phyloP scores from a whole-genome alignment of 1,140 invertebrate species.

The Rhyacophila brunnea region DNA sequence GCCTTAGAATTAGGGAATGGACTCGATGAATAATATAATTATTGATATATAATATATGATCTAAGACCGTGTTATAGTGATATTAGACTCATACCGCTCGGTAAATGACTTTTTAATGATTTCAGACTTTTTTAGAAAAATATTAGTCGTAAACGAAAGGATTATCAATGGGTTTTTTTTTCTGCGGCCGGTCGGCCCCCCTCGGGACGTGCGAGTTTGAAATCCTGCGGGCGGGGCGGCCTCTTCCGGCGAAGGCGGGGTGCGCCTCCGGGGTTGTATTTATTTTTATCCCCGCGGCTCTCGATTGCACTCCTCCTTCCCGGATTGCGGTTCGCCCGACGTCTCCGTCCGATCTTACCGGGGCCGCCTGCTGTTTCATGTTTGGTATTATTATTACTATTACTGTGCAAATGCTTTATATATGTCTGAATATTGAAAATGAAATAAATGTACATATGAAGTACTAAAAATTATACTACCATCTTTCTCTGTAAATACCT shows the following conservation, averaged over 20 bases:
- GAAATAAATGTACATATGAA: conserved; percentile 59
- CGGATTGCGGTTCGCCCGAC: conserved; percentile 32
- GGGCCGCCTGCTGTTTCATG: conserved; percentile 44
- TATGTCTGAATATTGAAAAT: conserved; percentile 54
- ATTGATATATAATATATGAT: conserved; percentile 33
- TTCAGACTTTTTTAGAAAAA: conserved; percentile 37
- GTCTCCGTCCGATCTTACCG: conserved; percentile 19
- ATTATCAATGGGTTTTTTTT: conserved; percentile 35
- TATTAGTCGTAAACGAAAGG: conserved; percentile 34
- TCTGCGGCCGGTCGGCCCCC: conserved; percentile 28
- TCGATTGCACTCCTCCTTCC: conserved; percentile 1
- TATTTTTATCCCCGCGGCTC: conserved; percentile 33
- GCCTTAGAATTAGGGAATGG: conserved; percentile 30
- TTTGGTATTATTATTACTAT: conserved; percentile 50
- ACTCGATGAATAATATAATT: conserved; percentile 34
- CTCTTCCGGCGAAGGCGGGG: conserved; percentile 32
- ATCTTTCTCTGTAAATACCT: no score
- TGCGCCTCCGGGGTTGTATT: conserved; percentile 35
- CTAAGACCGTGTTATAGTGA: conserved; percentile 36
- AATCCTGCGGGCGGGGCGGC: conserved; percentile 17
- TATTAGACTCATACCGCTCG: conserved; percentile 35
- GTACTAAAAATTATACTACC: conserved; percentile 46
- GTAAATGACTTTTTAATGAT: conserved; percentile 34
- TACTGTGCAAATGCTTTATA: conserved; percentile 59
- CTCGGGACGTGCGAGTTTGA: conserved; percentile 23